Percentiles rank a stretch among this genome's conserved stretches.
Evolutionary conservation across 2,113 vertebrate species (phyloP).

Genomic region (Clarias batrachus): DNA sequence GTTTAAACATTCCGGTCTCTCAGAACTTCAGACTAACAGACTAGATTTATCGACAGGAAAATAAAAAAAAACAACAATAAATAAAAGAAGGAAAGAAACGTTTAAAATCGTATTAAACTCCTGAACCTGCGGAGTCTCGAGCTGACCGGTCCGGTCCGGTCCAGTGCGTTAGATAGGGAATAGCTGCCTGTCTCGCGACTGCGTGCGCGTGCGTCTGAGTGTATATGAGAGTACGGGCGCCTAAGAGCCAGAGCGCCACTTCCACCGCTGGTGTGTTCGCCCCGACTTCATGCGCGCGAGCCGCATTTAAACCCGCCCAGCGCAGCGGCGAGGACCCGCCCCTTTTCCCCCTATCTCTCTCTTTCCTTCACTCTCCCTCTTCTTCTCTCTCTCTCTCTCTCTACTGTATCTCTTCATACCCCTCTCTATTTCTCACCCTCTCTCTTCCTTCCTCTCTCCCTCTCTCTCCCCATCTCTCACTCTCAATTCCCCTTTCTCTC

Average conservation of each 20-base stretch:
- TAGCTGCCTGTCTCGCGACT: conserved; percentile 5
- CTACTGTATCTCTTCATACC: no score
- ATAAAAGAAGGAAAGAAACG: neutral
- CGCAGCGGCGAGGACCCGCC: neutral
- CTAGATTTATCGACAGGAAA: neutral
- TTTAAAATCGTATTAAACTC: neutral
- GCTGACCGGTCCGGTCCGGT: neutral
- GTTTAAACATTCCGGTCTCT: neutral
- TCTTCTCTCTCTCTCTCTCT: no score
- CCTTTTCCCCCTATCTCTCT: no score
- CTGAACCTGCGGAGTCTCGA: neutral
- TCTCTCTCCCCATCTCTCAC: no score
- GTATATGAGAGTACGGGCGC: neutral
- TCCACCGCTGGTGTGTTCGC: conserved; percentile 8
- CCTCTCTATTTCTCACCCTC: no score
- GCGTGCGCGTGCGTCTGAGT: neutral
- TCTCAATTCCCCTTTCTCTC: no score
- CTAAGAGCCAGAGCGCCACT: neutral
- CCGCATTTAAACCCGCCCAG: conserved; percentile 18
- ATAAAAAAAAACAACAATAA: neutral
- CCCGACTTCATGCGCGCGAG: neutral
- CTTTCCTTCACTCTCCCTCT: no score
- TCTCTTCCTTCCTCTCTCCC: no score
- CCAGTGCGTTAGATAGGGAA: neutral
- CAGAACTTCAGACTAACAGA: neutral